Conservation (phyloP, 1,140 invertebrate species). For the Brachionus angularis region DNA sequence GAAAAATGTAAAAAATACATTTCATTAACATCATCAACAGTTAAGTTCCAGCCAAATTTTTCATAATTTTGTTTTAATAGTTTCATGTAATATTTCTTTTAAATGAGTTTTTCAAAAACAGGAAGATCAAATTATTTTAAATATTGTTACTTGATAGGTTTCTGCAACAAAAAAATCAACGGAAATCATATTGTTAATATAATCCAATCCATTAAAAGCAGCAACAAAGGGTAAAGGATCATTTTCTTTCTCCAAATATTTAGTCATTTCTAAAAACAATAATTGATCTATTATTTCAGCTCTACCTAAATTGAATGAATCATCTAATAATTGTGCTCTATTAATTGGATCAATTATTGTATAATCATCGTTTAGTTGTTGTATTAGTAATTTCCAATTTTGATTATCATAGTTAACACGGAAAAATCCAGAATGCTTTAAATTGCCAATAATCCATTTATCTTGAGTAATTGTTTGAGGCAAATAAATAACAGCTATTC, state of each 20-base stretch:
- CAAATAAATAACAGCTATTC: background rate
- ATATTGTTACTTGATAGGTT: background rate
- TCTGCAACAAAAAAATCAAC: conserved; percentile 1
- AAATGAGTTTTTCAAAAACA: background rate
- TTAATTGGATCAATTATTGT: conserved; percentile 49
- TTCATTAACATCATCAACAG: background rate
- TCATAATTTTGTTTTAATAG: background rate
- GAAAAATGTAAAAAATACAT: background rate
- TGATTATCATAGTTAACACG: conserved; percentile 75
- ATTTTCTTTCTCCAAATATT: conserved; percentile 27
- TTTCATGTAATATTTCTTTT: conserved; percentile 8
- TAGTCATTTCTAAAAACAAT: conserved; percentile 10
- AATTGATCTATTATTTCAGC: conserved; percentile 45
- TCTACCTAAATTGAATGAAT: conserved; percentile 71
- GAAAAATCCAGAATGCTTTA: conserved; percentile 80
- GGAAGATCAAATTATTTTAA: background rate
- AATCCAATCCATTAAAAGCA: conserved; percentile 26
- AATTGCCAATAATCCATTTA: conserved; percentile 69
- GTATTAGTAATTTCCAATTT: conserved; percentile 69
- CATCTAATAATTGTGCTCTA: conserved; percentile 79
- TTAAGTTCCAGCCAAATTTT: background rate
- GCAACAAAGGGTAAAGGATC: conserved; percentile 27
- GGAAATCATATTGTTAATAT: background rate
- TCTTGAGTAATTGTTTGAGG: background rate
- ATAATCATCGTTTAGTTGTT: conserved; percentile 46